Conservation (phyloP, 2,888 invertebrate genomes). For the Brenthis daphne region DNA sequence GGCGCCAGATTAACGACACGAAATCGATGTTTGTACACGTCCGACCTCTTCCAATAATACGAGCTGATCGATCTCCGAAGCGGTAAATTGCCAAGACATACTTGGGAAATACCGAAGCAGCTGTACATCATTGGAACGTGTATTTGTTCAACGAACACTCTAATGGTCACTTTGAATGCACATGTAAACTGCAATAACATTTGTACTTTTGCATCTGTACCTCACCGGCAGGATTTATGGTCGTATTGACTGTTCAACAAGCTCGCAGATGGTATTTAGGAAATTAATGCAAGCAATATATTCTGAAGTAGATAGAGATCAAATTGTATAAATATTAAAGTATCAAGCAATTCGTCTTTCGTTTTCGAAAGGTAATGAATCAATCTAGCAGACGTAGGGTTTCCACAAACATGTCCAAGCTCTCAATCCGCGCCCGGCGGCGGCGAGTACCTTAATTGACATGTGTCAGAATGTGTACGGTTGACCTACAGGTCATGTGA, state of each 20-base stretch:
- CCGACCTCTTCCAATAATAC: slow-evolving; percentile 79
- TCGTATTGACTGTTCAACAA: slow-evolving; percentile 31
- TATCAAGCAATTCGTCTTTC: slow-evolving; percentile 45
- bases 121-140: slow-evolving; percentile 59
- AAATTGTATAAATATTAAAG: slow-evolving; percentile 38
- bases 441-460: slow-evolving; percentile 77
- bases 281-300: slow-evolving; percentile 38
- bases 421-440: slow-evolving; percentile 74
- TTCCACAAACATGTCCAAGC: slow-evolving; percentile 79
- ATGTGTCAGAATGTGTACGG: slow-evolving; percentile 78
- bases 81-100: slow-evolving; percentile 76
- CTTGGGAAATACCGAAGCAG: slow-evolving; percentile 72
- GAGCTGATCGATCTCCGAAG: slow-evolving; percentile 74
- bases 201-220: slow-evolving; percentile 38
- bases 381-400: slow-evolving; percentile 70
- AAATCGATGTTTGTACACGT: slow-evolving; percentile 82
- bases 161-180: slow-evolving; percentile 64
- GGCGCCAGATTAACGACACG: slow-evolving; percentile 74
- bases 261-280: slow-evolving; percentile 36
- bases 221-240: slow-evolving; percentile 34
- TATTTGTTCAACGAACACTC: slow-evolving; percentile 52
- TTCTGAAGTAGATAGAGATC: slow-evolving; percentile 37
- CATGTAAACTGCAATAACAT: slow-evolving; percentile 36
- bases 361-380: slow-evolving; percentile 67
- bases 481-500: slow-evolving; percentile 77